Percentiles rank a stretch among this genome's conserved stretches.
Conservation (phyloP, 2,797 vertebrate species). For the Alosa sapidissima region DNA sequence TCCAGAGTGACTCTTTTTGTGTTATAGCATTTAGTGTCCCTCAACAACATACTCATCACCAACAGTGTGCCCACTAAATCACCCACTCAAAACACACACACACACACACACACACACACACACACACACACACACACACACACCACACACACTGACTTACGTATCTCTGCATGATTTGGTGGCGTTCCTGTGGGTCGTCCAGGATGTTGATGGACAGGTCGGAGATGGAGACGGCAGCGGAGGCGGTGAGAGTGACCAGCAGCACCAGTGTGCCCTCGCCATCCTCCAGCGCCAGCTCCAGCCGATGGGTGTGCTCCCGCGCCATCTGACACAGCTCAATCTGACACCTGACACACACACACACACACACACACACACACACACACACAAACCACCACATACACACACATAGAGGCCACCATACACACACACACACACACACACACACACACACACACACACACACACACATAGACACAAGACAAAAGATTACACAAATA, state of each 20-base stretch:
- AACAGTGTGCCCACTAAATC: background rate
- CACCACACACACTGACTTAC: conserved; percentile 71
- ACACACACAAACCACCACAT: background rate
- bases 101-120: background rate
- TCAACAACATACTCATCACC: background rate
- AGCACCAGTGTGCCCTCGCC: conserved; percentile 87
- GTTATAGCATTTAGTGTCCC: no score
- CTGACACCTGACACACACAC: conserved; percentile 81
- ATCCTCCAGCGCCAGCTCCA: conserved; percentile 88
- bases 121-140: background rate
- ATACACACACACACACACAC: conserved; percentile 3
- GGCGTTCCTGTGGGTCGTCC: conserved; percentile 87
- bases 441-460: background rate
- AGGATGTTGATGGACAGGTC: conserved; percentile 86
- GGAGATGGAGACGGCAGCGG: conserved; percentile 87
- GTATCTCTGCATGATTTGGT: conserved; percentile 88
- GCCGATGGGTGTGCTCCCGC: conserved; percentile 91
- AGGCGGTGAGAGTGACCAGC: conserved; percentile 93
- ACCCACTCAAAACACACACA: background rate
- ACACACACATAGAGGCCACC: background rate
- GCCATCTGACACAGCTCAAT: conserved; percentile 86
- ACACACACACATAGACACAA: background rate
- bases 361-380: background rate
- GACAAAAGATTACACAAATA: background rate
- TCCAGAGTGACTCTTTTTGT: no score